Conservation (phyloP, 37 sponge, comb jelly and placozoan genomes). For the Diacarnus erythraeanus region DNA sequence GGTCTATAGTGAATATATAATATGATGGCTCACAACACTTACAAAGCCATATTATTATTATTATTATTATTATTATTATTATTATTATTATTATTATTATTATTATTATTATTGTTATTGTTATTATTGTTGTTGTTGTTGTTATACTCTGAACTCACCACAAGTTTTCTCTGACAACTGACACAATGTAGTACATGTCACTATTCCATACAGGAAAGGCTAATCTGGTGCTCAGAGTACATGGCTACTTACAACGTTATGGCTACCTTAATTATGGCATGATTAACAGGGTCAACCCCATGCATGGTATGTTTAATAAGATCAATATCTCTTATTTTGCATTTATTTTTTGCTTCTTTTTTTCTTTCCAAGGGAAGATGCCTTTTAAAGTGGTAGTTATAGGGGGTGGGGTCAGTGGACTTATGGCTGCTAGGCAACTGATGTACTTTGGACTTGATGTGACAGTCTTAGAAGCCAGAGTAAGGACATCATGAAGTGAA, state of each 20-base stretch:
- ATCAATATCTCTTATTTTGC: neutral
- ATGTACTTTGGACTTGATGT: slow-evolving; percentile 93
- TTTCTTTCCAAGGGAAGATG: slow-evolving; percentile 65
- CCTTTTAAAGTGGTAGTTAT: slow-evolving; percentile 93
- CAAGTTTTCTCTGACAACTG: neutral
- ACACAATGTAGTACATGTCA: neutral
- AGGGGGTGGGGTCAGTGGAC: slow-evolving; percentile 94
- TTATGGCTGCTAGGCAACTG: slow-evolving; percentile 95
- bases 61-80: too few relatives aligned
- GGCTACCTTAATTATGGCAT: slow-evolving; percentile 97
- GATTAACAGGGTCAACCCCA: slow-evolving; percentile 64
- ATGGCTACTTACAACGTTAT: slow-evolving; percentile 90
- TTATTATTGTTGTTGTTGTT: too few relatives aligned
- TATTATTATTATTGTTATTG: too few relatives aligned
- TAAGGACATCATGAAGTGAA: neutral
- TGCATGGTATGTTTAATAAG: slow-evolving; percentile 51
- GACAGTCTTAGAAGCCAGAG: slow-evolving; percentile 90
- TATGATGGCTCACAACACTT: too few relatives aligned
- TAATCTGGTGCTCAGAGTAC: slow-evolving; percentile 73
- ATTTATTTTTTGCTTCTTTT: slow-evolving; percentile 2
- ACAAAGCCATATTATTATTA: too few relatives aligned
- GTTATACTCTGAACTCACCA: neutral
- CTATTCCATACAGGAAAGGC: slow-evolving; percentile 60
- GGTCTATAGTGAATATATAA: too few relatives aligned
- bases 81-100: too few relatives aligned